A percentile compares a stretch with the other conserved stretches of the same genome.
phyloP scores from a whole-genome alignment of 2,113 vertebrate species.

The Kryptolebias marmoratus region DNA sequence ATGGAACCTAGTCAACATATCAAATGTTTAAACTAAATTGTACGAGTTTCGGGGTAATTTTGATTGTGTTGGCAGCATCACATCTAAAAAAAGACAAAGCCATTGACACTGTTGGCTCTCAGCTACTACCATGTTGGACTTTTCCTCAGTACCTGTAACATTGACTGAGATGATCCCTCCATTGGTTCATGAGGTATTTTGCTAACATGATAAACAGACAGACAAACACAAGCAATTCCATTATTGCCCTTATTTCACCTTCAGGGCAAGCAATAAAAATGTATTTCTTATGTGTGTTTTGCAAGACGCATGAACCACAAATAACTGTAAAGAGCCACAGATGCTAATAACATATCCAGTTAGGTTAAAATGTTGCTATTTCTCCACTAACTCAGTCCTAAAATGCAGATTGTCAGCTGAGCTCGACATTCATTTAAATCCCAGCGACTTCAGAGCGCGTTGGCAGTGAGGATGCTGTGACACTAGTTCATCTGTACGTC shows the following conservation, averaged over 20 bases:
- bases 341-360: conserved; percentile 1
- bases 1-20: too few species aligned
- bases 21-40: too few species aligned
- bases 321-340: neutral
- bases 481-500: conserved; percentile 71
- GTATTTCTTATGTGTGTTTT: conserved; percentile 5
- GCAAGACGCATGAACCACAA: neutral
- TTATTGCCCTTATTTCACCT: conserved; percentile 41
- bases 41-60: too few species aligned
- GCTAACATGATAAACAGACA: too few species aligned
- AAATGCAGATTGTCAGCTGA: conserved; percentile 36
- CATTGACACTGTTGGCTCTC: too few species aligned
- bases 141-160: too few species aligned
- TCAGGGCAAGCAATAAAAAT: neutral
- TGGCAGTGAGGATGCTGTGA: conserved; percentile 57
- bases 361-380: conserved; percentile 23
- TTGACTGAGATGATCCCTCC: too few species aligned
- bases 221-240: conserved; percentile 21
- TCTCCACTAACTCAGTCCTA: conserved; percentile 25
- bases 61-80: too few species aligned
- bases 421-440: conserved; percentile 50
- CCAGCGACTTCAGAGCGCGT: conserved; percentile 36
- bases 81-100: too few species aligned
- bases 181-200: too few species aligned
- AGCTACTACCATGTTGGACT: too few species aligned